Evolutionary conservation across 1,140 invertebrate species (phyloP), one percentile per base, ranked within the genome.

Genomic region (Calycopis cecrops): DNA sequence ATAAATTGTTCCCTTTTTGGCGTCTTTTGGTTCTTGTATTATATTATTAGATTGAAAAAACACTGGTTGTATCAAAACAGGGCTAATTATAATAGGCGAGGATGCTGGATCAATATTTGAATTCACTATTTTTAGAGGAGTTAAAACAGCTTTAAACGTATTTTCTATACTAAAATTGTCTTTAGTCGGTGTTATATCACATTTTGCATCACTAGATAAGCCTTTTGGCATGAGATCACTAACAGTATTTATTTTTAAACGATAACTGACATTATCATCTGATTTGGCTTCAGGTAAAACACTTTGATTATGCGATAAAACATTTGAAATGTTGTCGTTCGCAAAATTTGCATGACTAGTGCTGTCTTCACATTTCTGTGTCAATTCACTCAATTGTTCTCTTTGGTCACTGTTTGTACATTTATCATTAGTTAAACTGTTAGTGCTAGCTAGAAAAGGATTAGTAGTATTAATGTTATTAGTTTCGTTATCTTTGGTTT

Each of bases 201-300:
- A 49, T 38, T 62, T 51, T 50, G 21, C 57, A 10, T 35, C 34
- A 57, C 35, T 62, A 63, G 59, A 58, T 60, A 64, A 16, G 18
- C 52, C 50, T 28, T 59, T 16, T 42, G 63, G 40, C 37, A 60
- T 52, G 12, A 65, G 62, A 62, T 71, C 71, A 62, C 58, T 71
- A 9, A 62, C 48, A 37, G 75, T 78, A 44, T 86, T 79, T 65
- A 86, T 83, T 79, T 80, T 86, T 62, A 86, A 73, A 62, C 71
- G 83, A 67, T 86, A 86, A 64, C 73, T 83, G n/a, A 86, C 74
- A 59, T 68, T 76, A 65, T 82, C 69, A 48, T 83, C 79, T 34
- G 71, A 62, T 37, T 58, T 44, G 21, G 57, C 17, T 34, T 67
- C 48, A 50, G 34, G 34, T 44, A 38, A n/a, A 48, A 35, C 59